Conservation (phyloP, 2,113 vertebrate genomes). For the Tricholaema leucomelas region DNA sequence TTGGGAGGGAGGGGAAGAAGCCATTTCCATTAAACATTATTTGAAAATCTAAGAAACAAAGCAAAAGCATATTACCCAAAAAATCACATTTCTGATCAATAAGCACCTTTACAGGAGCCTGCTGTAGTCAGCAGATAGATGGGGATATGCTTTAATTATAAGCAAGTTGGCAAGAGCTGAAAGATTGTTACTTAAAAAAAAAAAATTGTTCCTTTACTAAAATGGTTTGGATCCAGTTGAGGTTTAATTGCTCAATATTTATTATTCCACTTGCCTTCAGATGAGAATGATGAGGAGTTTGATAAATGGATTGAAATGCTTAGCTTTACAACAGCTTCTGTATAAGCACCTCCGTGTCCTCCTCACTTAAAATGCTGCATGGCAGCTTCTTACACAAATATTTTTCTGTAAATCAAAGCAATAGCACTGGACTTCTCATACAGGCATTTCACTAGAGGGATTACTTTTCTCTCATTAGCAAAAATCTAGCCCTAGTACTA, state of each 20-base stretch:
- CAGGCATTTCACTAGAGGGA: neutral
- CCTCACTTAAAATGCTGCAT: neutral
- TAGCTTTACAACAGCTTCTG: neutral
- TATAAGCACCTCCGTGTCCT: neutral
- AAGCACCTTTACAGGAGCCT: slow-evolving; percentile 28
- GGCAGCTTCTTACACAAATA: neutral
- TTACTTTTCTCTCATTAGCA: neutral
- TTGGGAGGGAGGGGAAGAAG: neutral
- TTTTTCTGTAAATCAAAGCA: neutral
- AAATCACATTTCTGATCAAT: slow-evolving; percentile 9
- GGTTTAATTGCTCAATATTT: slow-evolving; percentile 5
- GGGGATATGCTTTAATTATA: slow-evolving; percentile 40
- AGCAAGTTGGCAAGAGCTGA: slow-evolving; percentile 13
- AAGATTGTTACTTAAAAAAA: neutral
- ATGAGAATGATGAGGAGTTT: neutral
- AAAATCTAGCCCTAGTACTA: neutral
- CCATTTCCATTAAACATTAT: neutral
- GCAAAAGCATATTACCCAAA: neutral
- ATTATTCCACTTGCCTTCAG: neutral
- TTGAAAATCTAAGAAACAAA: neutral
- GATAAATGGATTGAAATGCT: neutral
- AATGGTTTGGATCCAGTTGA: neutral
- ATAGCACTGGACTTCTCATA: neutral
- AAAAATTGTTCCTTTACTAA: neutral
- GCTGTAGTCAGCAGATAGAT: neutral